Evolutionary conservation across 2,888 invertebrate genomes (phyloP).

Genomic region (Melanostoma scalare): DNA sequence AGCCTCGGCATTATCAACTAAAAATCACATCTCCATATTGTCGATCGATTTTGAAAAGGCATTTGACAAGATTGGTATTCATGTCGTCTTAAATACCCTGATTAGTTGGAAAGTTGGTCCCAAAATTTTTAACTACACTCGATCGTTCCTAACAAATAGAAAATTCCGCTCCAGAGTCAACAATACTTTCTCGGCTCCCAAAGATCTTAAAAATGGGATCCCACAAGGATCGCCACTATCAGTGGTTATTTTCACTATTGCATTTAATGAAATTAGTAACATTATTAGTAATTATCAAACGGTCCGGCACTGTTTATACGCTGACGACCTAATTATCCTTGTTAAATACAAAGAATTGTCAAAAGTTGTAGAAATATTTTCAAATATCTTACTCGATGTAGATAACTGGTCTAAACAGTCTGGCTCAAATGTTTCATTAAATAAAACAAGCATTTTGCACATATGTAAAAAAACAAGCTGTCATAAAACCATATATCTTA

Average conservation of each 20-base stretch:
- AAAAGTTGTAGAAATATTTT: not conserved
- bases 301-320: not conserved
- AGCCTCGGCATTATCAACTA: not conserved
- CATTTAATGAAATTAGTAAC: not conserved
- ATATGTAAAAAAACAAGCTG: slow-evolving; percentile 27
- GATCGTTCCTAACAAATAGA: too few relatives aligned
- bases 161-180: too few relatives aligned
- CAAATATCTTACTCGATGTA: not conserved
- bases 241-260: slow-evolving; percentile 1
- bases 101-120: slow-evolving; percentile 3
- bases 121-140: not conserved
- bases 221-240: slow-evolving; percentile 7
- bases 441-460: slow-evolving; percentile 9
- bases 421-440: slow-evolving; percentile 5
- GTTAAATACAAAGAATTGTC: slow-evolving; percentile 1
- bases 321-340: slow-evolving; percentile 1
- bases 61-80: slow-evolving; percentile 13
- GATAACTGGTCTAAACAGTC: not conserved
- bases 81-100: slow-evolving; percentile 6
- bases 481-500: not conserved
- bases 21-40: slow-evolving; percentile 2
- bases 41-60: slow-evolving; percentile 9
- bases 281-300: too few relatives aligned
- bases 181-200: too few relatives aligned
- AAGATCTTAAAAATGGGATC: not conserved